phyloP scores from a whole-genome alignment of 53 echinoderm and acorn worm genomes.

The Antedon mediterranea region DNA sequence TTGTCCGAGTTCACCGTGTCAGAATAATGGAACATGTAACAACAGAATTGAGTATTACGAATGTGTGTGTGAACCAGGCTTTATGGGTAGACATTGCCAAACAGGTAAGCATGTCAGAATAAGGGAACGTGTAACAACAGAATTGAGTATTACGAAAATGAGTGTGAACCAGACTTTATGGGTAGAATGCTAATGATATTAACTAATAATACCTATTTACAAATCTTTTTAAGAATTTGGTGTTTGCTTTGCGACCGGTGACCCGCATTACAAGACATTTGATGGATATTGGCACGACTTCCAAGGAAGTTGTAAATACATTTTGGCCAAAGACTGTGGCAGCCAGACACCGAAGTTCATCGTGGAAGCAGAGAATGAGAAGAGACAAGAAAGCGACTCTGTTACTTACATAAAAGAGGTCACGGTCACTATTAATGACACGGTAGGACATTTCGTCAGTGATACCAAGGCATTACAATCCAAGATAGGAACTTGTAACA shows the following conservation, averaged over 20 bases:
- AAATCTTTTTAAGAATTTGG: slow-evolving; percentile 43
- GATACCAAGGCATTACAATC: background rate
- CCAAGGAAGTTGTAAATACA: slow-evolving; percentile 66
- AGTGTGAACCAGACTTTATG: slow-evolving; percentile 47
- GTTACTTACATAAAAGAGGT: slow-evolving; percentile 62
- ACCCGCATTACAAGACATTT: slow-evolving; percentile 90
- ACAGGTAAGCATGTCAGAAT: slow-evolving; percentile 24
- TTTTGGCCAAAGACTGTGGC: slow-evolving; percentile 49
- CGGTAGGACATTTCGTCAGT: slow-evolving; percentile 25
- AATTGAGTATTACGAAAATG: slow-evolving; percentile 43
- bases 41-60: slow-evolving; percentile 42
- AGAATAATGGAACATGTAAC: slow-evolving; percentile 54
- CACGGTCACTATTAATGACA: slow-evolving; percentile 27
- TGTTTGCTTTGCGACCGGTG: slow-evolving; percentile 57
- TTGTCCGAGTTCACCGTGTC: slow-evolving; percentile 49
- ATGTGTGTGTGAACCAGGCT: slow-evolving; percentile 44
- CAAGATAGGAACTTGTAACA: background rate
- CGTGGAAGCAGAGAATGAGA: slow-evolving; percentile 45
- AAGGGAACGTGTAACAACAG: slow-evolving; percentile 8
- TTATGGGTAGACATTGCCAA: slow-evolving; percentile 64
- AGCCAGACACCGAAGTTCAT: slow-evolving; percentile 18
- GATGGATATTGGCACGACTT: slow-evolving; percentile 77
- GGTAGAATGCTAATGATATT: slow-evolving; percentile 10
- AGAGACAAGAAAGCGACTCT: slow-evolving; percentile 16
- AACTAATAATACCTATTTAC: background rate